Conservation (phyloP, 2,113 vertebrate species). For the Dipodomys ordii region DNA sequence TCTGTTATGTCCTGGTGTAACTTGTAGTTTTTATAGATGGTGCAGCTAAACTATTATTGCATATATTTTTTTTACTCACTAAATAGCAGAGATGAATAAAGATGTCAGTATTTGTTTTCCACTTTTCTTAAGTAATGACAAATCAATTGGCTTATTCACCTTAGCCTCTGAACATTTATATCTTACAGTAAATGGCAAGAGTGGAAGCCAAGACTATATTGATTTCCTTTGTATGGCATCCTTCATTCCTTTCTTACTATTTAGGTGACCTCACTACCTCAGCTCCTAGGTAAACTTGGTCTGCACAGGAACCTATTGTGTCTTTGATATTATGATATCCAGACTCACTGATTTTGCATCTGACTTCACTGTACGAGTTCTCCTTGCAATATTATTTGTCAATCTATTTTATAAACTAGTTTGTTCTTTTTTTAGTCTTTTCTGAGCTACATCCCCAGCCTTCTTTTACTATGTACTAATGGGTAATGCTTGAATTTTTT, state of each 20-base stretch:
- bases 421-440: background rate
- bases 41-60: background rate
- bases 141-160: background rate
- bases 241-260: background rate
- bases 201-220: background rate
- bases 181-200: background rate
- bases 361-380: background rate
- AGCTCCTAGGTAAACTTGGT: background rate
- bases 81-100: background rate
- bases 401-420: background rate
- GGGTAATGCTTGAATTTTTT: background rate
- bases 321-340: background rate
- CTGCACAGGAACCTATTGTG: background rate
- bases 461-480: conserved; percentile 5
- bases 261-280: background rate
- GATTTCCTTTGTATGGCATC: background rate
- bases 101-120: background rate
- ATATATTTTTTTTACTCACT: background rate
- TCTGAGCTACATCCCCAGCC: too few relatives aligned
- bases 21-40: background rate
- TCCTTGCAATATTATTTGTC: background rate
- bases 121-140: conserved; percentile 4
- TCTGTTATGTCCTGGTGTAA: background rate
- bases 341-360: background rate
- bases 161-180: background rate